Evolutionary conservation across 2,113 vertebrate species (phyloP).

Genomic region (Dolichallabes microphthalmus): DNA sequence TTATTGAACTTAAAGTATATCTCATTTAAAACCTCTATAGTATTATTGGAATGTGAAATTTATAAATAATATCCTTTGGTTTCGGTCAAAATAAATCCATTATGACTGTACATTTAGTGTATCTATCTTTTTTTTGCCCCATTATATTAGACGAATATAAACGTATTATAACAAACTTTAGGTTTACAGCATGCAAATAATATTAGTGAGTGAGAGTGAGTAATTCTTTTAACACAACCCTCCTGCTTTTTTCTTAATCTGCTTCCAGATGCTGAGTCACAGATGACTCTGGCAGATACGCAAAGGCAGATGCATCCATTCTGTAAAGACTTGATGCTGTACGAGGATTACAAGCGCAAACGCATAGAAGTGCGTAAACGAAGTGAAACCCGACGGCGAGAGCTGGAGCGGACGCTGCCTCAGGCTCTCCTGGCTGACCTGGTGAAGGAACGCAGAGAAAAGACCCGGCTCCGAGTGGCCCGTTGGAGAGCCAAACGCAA

Average conservation of each 20-base stretch:
- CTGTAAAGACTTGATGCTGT: conserved; percentile 68
- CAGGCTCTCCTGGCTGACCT: conserved; percentile 73
- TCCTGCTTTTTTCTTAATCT: background rate
- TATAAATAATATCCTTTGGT: background rate
- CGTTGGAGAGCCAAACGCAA: conserved; percentile 64
- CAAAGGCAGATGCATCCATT: conserved; percentile 54
- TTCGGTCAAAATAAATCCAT: background rate
- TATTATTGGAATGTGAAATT: background rate
- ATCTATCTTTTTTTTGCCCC: background rate
- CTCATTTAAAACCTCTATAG: background rate
- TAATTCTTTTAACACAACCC: background rate
- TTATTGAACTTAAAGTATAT: background rate
- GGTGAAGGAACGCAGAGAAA: conserved; percentile 63
- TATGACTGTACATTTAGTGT: conserved; percentile 1
- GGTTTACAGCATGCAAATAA: background rate
- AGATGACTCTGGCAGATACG: conserved; percentile 36
- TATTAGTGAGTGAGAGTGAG: background rate
- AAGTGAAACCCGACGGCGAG: conserved; percentile 63
- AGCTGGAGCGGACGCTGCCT: conserved; percentile 72
- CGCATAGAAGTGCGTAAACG: conserved; percentile 67
- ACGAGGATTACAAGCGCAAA: conserved; percentile 70
- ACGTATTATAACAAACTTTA: background rate
- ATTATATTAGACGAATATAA: background rate
- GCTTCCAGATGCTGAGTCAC: conserved; percentile 54
- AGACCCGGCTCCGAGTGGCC: conserved; percentile 60